Evolutionary conservation across 2,888 invertebrate species (phyloP).

Genomic region (Entomobrya proxima): DNA sequence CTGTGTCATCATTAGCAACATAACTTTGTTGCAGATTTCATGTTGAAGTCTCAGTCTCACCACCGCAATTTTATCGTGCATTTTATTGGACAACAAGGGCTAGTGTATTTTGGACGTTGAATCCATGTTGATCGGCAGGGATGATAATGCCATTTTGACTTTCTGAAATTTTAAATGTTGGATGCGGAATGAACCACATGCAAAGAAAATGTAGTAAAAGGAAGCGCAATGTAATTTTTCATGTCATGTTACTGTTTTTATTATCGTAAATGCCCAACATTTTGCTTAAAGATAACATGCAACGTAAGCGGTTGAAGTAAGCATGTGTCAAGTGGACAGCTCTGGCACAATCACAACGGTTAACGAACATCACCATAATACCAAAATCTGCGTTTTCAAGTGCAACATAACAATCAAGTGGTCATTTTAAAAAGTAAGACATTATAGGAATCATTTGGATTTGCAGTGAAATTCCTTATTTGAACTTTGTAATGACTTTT

Average conservation of each 20-base stretch:
- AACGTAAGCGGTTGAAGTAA: background rate
- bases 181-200: slow-evolving; percentile 10
- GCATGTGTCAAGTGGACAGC: background rate
- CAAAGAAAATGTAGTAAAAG: slow-evolving; percentile 39
- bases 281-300: background rate
- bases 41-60: background rate
- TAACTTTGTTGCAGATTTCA: slow-evolving; percentile 1
- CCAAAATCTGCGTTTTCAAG: background rate
- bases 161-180: background rate
- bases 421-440: slow-evolving; percentile 32
- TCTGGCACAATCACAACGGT: background rate
- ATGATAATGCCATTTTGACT: too few relatives aligned
- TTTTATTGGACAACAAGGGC: background rate
- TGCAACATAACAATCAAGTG: slow-evolving; percentile 30
- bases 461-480: slow-evolving; percentile 43
- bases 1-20: slow-evolving; percentile 25
- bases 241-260: slow-evolving; percentile 33
- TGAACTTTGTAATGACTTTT: slow-evolving; percentile 55
- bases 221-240: slow-evolving; percentile 45
- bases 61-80: background rate
- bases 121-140: background rate
- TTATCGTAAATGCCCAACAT: background rate
- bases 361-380: background rate
- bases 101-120: background rate
- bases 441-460: slow-evolving; percentile 1